Conservation (phyloP, 2,888 invertebrate species). For the Diarsia mendica region DNA sequence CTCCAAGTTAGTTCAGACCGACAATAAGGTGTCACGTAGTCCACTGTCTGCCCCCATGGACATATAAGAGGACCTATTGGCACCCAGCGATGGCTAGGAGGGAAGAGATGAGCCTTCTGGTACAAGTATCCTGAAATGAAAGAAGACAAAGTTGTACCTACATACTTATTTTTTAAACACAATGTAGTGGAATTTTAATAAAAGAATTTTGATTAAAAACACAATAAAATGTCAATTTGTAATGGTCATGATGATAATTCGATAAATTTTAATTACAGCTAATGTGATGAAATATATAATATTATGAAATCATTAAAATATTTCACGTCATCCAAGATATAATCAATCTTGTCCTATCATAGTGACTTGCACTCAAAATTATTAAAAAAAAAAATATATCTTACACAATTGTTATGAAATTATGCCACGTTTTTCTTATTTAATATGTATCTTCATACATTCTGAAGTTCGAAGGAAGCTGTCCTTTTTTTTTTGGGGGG, state of each 20-base stretch:
- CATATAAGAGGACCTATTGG: constrained; percentile 70
- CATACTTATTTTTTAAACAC: no score
- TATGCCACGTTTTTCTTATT: neutral
- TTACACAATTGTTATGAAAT: neutral
- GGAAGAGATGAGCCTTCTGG: constrained; percentile 62
- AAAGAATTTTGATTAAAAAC: neutral
- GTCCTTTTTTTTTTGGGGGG: neutral
- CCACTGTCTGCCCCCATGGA: constrained; percentile 64
- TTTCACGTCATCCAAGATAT: neutral
- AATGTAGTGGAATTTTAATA: no score
- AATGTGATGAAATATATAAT: neutral
- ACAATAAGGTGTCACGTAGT: constrained; percentile 64
- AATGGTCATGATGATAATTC: neutral
- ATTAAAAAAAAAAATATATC: neutral
- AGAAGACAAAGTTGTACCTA: neutral
- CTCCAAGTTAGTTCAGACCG: constrained; percentile 69
- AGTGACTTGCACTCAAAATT: neutral
- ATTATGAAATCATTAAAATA: neutral
- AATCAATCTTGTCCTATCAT: neutral
- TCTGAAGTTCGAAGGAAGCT: neutral
- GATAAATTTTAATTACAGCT: neutral
- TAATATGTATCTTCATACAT: neutral
- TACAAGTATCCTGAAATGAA: constrained; percentile 42
- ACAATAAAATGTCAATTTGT: neutral
- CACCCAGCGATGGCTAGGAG: constrained; percentile 70